These are phyloP conservation scores for Heterocephalus glaber DNA, from an alignment of 2,113 vertebrate genomes.

Conservation along the genomic window DNA sequence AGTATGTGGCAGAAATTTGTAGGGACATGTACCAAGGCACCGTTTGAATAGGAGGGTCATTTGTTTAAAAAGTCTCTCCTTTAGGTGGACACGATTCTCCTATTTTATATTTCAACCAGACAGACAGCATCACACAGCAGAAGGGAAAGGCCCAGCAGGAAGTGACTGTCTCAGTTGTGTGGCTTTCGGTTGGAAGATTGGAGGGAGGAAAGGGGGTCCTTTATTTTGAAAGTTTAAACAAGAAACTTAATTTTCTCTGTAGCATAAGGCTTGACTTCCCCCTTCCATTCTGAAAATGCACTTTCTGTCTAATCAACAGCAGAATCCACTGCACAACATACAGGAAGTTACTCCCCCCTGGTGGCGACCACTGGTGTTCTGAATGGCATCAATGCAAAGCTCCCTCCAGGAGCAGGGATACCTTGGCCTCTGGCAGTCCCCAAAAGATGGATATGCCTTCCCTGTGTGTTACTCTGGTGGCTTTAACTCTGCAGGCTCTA, in stretches of 20 bases:
- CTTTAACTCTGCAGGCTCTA: not conserved
- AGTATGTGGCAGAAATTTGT: not conserved
- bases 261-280: not conserved
- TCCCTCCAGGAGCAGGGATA: not conserved
- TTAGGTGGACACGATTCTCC: fast-evolving
- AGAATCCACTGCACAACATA: not conserved
- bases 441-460: too few relatives aligned
- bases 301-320: not conserved
- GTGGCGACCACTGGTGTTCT: constrained; percentile 36
- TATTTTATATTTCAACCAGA: not conserved
- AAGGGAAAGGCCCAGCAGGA: not conserved
- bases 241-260: not conserved
- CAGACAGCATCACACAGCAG: fast-evolving
- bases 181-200: not conserved
- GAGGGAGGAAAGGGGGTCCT: not conserved
- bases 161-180: too few relatives aligned
- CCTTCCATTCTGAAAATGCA: not conserved
- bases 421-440: not conserved
- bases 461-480: not conserved
- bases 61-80: not conserved
- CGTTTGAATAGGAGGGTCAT: not conserved
- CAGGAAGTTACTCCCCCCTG: constrained; percentile 65
- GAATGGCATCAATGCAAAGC: not conserved
- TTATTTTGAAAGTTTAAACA: not conserved
- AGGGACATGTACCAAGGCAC: too few relatives aligned